Conservation (phyloP, 2,113 vertebrate species). For the Theristicus caerulescens region DNA sequence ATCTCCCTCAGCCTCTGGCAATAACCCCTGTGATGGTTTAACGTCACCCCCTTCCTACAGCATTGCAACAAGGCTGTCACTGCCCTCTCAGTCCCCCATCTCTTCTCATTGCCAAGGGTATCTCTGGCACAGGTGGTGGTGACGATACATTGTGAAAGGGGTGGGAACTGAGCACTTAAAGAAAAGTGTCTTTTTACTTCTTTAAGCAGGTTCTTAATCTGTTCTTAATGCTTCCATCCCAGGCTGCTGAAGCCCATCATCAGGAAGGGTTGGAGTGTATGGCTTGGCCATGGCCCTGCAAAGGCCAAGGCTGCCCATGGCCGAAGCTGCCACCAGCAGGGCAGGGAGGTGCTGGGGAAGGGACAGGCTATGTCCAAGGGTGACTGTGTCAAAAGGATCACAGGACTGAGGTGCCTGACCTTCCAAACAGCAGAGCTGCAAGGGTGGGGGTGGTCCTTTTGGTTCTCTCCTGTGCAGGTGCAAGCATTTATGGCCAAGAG, state of each 20-base stretch:
- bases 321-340: neutral
- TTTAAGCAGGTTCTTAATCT: neutral
- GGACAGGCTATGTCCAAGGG: neutral
- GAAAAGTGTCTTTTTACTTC: neutral
- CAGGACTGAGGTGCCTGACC: neutral
- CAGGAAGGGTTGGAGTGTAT: neutral
- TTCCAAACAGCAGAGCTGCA: neutral
- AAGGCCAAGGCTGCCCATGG: neutral
- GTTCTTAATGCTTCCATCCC: neutral
- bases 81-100: neutral
- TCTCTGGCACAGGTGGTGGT: neutral
- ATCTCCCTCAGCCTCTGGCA: neutral
- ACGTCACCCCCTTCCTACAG: neutral
- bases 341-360: neutral
- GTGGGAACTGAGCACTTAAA: neutral
- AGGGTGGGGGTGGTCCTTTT: neutral
- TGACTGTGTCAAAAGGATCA: neutral
- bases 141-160: neutral
- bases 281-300: neutral
- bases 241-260: neutral
- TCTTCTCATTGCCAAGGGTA: neutral
- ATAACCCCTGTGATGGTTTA: neutral
- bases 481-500: fast-evolving
- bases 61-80: neutral
- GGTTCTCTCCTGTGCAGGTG: neutral